Evolutionary conservation across 2,113 vertebrate species (phyloP).

Genomic region (Eupsittula cactorum): DNA sequence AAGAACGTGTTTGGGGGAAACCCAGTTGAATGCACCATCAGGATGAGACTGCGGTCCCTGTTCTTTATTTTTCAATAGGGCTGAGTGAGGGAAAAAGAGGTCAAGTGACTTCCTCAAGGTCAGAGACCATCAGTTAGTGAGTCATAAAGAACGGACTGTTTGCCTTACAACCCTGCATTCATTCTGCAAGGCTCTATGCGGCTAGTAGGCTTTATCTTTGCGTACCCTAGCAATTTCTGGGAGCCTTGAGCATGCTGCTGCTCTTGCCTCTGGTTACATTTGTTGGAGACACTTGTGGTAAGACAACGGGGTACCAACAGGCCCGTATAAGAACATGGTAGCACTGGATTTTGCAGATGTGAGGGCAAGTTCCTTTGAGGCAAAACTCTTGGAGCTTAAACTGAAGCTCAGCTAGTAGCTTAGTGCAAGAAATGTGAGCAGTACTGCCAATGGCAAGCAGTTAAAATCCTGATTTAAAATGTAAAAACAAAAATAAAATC

Average conservation of each 20-base stretch:
- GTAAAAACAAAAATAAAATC: neutral
- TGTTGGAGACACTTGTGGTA: neutral
- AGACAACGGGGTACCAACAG: neutral
- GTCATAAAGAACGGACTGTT: conserved; percentile 55
- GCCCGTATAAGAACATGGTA: fast-evolving
- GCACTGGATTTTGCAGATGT: neutral
- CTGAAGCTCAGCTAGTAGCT: neutral
- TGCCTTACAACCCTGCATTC: conserved; percentile 45
- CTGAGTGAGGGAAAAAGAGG: conserved; percentile 42
- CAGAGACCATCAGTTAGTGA: conserved; percentile 14
- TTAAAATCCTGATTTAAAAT: neutral
- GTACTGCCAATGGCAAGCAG: neutral
- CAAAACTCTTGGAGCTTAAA: neutral
- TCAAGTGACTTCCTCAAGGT: conserved; percentile 64
- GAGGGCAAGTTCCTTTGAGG: neutral
- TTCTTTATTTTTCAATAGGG: neutral
- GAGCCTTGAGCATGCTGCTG: neutral
- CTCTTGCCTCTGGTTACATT: neutral
- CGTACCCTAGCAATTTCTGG: conserved; percentile 20
- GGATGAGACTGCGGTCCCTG: neutral
- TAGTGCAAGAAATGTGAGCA: neutral
- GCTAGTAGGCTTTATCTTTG: neutral
- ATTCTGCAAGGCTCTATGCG: neutral
- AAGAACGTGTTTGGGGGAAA: neutral
- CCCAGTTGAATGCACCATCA: neutral